Evolutionary conservation across 2,888 invertebrate genomes (phyloP), one percentile per base, ranked within the genome.

Genomic region (Melieria omissa): DNA sequence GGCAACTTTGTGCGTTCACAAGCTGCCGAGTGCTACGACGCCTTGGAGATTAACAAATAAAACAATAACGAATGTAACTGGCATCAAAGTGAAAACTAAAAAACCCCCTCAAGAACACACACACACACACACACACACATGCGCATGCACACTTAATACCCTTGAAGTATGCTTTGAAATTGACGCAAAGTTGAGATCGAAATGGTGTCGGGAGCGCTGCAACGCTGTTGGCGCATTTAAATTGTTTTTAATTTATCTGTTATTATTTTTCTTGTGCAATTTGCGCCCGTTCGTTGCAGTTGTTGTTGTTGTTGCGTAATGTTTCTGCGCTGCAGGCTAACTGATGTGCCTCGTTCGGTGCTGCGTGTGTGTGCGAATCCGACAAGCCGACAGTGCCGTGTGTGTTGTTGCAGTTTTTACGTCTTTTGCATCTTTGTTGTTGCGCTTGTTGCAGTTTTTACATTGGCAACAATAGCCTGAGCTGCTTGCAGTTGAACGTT

Each of bases 391-490:
- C 14, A 52, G 12, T 52, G 52, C 6, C 14, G 14, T 6, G 12
- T 52, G 52, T 52, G 52, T 5, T 52, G 52, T 5, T 52, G 52
- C 14, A n/a, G 52, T 8, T 52, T 52, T 52, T 29, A 8, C 14
- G 5, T 52, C 9, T 52, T 4, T 52, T 52, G 5, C 14, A 1
- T 52, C 12, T 49, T 49, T 49, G 12, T 49, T 52, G 12, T 9
- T n/a, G 6, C 52, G 52, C 52, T 52, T 12, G n/a, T 52, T 12
- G 52, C 52, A 52, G 14, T 14, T 52, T 52, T 52, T n/a, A 76
- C 73, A 74, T 66, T 71, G 71, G 66, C 66, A 69, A 72, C 58
- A 75, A 54, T 70, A 71, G 72, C 76, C 29, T 29, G 29, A 29
- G 29, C 29, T 29, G 66, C 72, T 74, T 73, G 65, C 68, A 70